Evolutionary conservation across 2,888 invertebrate species (phyloP).

Genomic region (Apamea sordens): DNA sequence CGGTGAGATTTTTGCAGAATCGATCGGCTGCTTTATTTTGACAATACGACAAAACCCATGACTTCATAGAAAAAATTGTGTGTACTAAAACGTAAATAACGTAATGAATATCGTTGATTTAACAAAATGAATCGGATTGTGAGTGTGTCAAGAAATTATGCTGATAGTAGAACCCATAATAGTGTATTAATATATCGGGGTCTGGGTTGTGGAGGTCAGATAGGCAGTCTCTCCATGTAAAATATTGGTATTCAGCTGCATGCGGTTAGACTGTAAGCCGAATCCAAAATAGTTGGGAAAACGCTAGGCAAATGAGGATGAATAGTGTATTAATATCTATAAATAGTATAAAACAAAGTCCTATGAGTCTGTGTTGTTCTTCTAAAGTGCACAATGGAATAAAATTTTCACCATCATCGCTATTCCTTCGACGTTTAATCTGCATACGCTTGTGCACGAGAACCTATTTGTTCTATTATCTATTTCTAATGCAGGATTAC

Average conservation of each 20-base stretch:
- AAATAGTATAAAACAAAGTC: background rate
- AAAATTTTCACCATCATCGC: background rate
- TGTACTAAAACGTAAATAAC: background rate
- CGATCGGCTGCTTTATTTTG: background rate
- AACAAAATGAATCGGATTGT: background rate
- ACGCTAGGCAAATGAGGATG: background rate
- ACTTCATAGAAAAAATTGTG: background rate
- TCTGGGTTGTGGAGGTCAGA: background rate
- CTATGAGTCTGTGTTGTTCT: background rate
- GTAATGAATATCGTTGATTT: background rate
- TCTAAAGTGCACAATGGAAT: background rate
- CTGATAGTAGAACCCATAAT: background rate
- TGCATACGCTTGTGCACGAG: background rate
- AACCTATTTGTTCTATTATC: background rate
- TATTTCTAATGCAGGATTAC: background rate
- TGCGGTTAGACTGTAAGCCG: background rate
- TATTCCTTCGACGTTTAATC: background rate
- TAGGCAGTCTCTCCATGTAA: background rate
- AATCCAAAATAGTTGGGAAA: background rate
- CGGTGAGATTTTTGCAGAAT: too few relatives aligned
- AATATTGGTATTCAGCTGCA: background rate
- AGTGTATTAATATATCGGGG: background rate
- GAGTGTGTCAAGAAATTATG: background rate
- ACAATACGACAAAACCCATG: background rate
- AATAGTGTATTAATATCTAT: background rate